Evolutionary conservation across 2,113 vertebrate species (phyloP).

Genomic region (Percina caprodes): DNA sequence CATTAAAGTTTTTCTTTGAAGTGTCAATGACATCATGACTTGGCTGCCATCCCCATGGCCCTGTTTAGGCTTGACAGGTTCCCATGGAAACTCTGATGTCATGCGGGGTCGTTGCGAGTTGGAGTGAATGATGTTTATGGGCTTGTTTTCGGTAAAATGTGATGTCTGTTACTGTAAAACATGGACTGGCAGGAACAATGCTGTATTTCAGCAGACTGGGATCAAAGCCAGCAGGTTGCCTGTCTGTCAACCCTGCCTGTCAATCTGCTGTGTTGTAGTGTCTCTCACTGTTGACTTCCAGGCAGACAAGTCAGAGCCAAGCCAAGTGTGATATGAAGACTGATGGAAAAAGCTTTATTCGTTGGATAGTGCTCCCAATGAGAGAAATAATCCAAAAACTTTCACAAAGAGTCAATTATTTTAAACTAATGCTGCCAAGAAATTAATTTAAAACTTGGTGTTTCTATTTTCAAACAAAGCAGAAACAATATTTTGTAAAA

Average conservation of each 20-base stretch:
- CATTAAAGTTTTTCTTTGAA: slow-evolving; percentile 70
- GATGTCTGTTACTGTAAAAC: slow-evolving; percentile 43
- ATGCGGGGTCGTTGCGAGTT: slow-evolving; percentile 9
- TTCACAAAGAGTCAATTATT: neutral
- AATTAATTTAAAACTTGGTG: neutral
- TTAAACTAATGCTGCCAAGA: neutral
- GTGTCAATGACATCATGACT: slow-evolving; percentile 75
- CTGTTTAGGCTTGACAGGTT: slow-evolving; percentile 66
- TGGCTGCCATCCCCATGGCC: slow-evolving; percentile 58
- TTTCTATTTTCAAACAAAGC: neutral
- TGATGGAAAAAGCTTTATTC: neutral
- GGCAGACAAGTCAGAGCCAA: slow-evolving; percentile 1
- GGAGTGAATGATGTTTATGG: slow-evolving; percentile 18
- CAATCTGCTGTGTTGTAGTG: neutral
- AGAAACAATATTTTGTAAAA: neutral
- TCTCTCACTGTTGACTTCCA: slow-evolving; percentile 5
- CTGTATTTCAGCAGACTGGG: slow-evolving; percentile 51
- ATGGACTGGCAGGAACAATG: neutral
- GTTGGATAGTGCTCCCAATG: neutral
- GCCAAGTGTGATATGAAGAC: slow-evolving; percentile 20
- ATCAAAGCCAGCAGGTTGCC: slow-evolving; percentile 50
- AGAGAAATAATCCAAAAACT: neutral
- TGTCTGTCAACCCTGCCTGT: slow-evolving; percentile 25
- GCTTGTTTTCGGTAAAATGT: slow-evolving; percentile 42
- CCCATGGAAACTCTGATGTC: slow-evolving; percentile 76